Evolutionary conservation across 1,140 invertebrate genomes (phyloP).

Genomic region (Popillia japonica): DNA sequence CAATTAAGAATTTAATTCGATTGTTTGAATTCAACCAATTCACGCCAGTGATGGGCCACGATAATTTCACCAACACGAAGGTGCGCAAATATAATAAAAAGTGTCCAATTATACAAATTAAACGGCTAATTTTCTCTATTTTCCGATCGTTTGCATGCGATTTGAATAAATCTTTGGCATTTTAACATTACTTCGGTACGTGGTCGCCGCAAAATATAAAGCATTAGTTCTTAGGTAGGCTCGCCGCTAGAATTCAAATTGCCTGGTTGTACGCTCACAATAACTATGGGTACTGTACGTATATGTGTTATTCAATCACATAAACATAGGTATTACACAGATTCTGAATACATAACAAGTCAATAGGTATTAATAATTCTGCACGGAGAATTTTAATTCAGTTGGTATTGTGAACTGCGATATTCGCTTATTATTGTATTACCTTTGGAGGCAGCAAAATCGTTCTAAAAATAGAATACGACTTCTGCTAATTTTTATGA

Average conservation of each 20-base stretch:
- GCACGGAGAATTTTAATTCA: slow-evolving; percentile 20
- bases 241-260: slow-evolving; percentile 40
- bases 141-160: slow-evolving; percentile 37
- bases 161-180: slow-evolving; percentile 41
- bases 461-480: background rate
- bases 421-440: background rate
- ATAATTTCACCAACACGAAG: slow-evolving; percentile 34
- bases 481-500: background rate
- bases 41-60: slow-evolving; percentile 2
- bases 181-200: slow-evolving; percentile 27
- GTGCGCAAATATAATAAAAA: slow-evolving; percentile 40
- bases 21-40: slow-evolving; percentile 3
- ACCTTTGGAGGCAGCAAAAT: background rate
- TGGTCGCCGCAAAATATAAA: slow-evolving; percentile 39
- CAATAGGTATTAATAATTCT: slow-evolving; percentile 33
- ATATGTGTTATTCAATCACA: slow-evolving; percentile 34
- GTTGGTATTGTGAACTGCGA: background rate
- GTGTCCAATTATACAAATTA: slow-evolving; percentile 41
- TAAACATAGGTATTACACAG: slow-evolving; percentile 26
- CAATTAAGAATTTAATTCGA: slow-evolving; percentile 29
- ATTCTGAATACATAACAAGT: slow-evolving; percentile 30
- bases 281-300: slow-evolving; percentile 12
- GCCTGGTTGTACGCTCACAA: slow-evolving; percentile 13
- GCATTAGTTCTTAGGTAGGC: slow-evolving; percentile 28
- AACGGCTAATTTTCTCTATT: slow-evolving; percentile 36